These are phyloP conservation scores for Thalassoma bifasciatum DNA, from an alignment of 2,113 vertebrate species.

Conservation along the genomic window DNA sequence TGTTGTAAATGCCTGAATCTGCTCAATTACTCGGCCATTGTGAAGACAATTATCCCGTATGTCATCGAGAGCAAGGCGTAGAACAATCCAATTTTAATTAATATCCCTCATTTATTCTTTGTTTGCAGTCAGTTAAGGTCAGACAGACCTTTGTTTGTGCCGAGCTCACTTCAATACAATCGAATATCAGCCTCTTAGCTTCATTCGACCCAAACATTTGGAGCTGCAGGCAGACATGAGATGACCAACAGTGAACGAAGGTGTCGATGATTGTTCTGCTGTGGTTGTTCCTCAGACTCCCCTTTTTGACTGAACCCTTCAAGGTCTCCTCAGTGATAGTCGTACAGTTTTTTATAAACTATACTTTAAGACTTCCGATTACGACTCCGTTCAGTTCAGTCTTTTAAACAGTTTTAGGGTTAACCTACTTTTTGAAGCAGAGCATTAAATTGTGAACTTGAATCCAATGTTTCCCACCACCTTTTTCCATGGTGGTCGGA, in stretches of 20 bases:
- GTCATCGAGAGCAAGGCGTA: constrained; percentile 19
- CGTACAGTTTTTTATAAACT: too few species aligned
- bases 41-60: constrained; percentile 44
- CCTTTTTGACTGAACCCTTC: too few species aligned
- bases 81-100: constrained; percentile 31
- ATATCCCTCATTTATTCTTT: constrained; percentile 40
- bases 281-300: neutral
- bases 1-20: constrained; percentile 48
- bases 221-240: constrained; percentile 9
- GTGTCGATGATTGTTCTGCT: constrained; percentile 23
- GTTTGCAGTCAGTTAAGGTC: constrained; percentile 39
- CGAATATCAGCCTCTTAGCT: constrained; percentile 32
- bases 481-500: too few species aligned
- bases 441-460: too few species aligned
- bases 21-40: constrained; percentile 36
- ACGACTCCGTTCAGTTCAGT: too few species aligned
- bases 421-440: too few species aligned
- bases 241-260: constrained; percentile 18
- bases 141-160: constrained; percentile 33
- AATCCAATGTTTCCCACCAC: too few species aligned
- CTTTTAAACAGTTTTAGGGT: too few species aligned
- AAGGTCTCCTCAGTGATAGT: too few species aligned
- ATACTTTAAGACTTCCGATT: too few species aligned
- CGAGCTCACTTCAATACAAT: constrained; percentile 4
- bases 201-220: constrained; percentile 34